Evolutionary conservation across 2,113 vertebrate genomes (phyloP).

Genomic region (Mus musculus): GRCm39 chr1:155765001-155765500

Average conservation of each 20-base stretch:
- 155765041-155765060: background rate
- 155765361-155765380: too few species aligned
- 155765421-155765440: background rate
- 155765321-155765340: too few species aligned
- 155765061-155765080: background rate
- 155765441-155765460: background rate
- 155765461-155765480: constrained; percentile 9
- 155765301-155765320: too few species aligned
- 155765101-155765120: background rate
- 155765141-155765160: background rate
- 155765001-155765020: background rate
- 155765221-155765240: background rate
- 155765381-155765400: too few species aligned
- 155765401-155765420: too few species aligned
- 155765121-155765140: background rate
- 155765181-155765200: background rate
- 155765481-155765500: background rate
- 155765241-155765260: too few species aligned
- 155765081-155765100: background rate
- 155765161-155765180: background rate
- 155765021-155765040: background rate
- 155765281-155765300: too few species aligned
- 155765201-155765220: background rate
- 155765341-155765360: too few species aligned
- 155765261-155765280: too few species aligned